phyloP scores from a whole-genome alignment of 2,113 vertebrate genomes.

The Okapia johnstoni region DNA sequence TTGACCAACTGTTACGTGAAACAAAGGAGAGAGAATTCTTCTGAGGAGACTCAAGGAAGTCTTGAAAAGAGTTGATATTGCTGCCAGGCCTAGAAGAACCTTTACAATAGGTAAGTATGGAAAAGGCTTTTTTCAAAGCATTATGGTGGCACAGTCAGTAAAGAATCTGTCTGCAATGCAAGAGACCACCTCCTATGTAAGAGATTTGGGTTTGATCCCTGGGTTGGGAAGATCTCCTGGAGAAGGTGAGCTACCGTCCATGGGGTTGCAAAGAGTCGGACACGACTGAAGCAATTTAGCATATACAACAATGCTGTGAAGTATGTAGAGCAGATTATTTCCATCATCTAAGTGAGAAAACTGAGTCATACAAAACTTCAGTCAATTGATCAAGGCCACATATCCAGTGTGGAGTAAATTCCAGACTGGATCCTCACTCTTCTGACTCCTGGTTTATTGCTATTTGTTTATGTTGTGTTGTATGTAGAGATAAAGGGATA shows the following conservation, averaged over 20 bases:
- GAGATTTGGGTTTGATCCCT: background rate
- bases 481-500: background rate
- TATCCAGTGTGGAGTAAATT: background rate
- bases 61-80: background rate
- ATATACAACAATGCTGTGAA: background rate
- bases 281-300: background rate
- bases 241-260: background rate
- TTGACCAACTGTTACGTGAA: background rate
- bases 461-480: background rate
- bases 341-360: background rate
- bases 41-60: background rate
- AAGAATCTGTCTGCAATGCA: background rate
- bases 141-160: background rate
- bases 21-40: background rate
- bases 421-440: background rate
- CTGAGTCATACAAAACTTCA: background rate
- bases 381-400: background rate
- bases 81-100: background rate
- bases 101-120: background rate
- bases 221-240: background rate
- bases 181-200: background rate
- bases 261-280: background rate
- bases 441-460: background rate
- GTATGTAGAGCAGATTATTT: background rate
- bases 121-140: background rate